Evolutionary conservation across 1,140 invertebrate species (phyloP), one percentile per base, ranked within the genome.

Genomic region (Hypsibius dujardini): DNA sequence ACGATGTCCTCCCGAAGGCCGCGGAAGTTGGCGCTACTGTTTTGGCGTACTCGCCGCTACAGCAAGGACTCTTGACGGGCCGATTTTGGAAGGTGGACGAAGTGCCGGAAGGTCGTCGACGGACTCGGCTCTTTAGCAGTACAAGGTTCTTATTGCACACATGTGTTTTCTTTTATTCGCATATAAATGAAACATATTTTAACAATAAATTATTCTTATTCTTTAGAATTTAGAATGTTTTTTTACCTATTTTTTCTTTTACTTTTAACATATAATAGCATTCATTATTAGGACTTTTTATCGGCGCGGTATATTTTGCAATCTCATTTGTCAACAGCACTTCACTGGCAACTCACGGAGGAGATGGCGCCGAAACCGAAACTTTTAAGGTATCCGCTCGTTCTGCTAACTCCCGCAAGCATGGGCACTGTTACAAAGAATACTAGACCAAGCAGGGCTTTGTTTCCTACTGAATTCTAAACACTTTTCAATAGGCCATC

Each of bases 41-140:
- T 14, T 60, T 79, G 45, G 76, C 78, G 0, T 79, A 79, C 72
- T 78, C 77, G 15, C 77, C 78, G 2, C 73, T 79, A 28, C 78
- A 79, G 71, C 78, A 79, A 71, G 78, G 78, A 1, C 73, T 79
- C 1, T 75, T 79, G 12, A 75, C 74, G 60, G 78, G 78, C 1
- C 75, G 75, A 67, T 79, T 74, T 72, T 67, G 71, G 12, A 75
- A 71, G 2, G 59, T 74, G 1, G 74, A 75, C 15, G 77, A 78
- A 72, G 72, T 78, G 3, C 78, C 78, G 7, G 73, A 75, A 56
- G 77, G 78, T 1, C 70, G 78, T 2, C 73, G 76, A 46, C 70
- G 77, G 69, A 75, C 75, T 1, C 77, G 77, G 72, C 74, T 78
- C 0, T 78, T 78, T 70, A 71, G 71, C 28, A 71, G 72, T n/a